Percentiles rank a stretch among this genome's conserved stretches.
These are phyloP conservation scores for Neopipo cinnamomea DNA, from an alignment of 2,113 vertebrate species.

Conservation along the genomic window DNA sequence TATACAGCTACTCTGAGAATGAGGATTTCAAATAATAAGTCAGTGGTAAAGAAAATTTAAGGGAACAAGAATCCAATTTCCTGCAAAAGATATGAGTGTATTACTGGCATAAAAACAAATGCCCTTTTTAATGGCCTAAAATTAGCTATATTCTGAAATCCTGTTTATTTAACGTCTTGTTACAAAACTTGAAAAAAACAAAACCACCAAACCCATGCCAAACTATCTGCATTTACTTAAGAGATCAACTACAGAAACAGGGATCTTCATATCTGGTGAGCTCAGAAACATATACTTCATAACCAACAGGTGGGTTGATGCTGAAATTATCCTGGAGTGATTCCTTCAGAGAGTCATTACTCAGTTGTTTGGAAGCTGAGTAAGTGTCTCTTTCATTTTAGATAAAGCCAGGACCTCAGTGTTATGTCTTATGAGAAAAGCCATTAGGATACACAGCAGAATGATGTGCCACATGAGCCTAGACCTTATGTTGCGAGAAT, in stretches of 20 bases:
- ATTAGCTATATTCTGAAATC: background rate
- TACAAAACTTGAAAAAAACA: background rate
- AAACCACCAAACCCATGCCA: rapidly evolving
- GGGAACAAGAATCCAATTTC: background rate
- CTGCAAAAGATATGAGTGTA: background rate
- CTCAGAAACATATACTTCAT: background rate
- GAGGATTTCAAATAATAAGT: background rate
- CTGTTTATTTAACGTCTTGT: background rate
- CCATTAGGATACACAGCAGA: background rate
- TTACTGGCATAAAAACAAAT: background rate
- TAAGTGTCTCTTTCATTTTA: background rate
- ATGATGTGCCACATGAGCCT: background rate
- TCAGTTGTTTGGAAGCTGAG: background rate
- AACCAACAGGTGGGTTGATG: background rate
- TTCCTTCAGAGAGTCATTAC: conserved; percentile 7
- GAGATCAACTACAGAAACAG: background rate
- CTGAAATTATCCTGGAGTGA: background rate
- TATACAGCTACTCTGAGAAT: background rate
- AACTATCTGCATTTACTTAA: background rate
- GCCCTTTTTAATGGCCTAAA: background rate
- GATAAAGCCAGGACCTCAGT: background rate
- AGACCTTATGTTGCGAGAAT: background rate
- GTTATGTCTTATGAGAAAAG: background rate
- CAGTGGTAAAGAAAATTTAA: background rate
- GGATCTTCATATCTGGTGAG: background rate